phyloP scores from a whole-genome alignment of 2,888 invertebrate genomes.

The Ephialtes manifestator region DNA sequence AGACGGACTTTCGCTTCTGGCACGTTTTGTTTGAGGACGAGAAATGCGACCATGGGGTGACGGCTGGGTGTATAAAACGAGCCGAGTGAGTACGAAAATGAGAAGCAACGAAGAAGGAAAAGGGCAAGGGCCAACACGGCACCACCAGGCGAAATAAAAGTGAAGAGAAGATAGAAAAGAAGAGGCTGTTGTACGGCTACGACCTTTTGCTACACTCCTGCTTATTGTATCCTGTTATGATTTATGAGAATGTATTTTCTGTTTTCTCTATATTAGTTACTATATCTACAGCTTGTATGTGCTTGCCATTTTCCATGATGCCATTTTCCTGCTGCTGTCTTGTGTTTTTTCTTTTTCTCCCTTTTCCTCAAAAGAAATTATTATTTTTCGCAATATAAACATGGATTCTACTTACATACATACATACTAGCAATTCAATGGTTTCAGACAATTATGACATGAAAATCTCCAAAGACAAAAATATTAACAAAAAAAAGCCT shows the following conservation, averaged over 20 bases:
- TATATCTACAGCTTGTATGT: constrained; percentile 50
- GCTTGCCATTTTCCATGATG: neutral
- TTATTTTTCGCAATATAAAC: constrained; percentile 32
- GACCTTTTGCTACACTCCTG: constrained; percentile 41
- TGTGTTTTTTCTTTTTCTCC: neutral
- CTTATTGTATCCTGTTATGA: constrained; percentile 73
- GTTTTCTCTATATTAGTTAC: constrained; percentile 73
- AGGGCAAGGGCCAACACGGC: constrained; percentile 33
- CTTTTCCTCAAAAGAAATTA: constrained; percentile 30
- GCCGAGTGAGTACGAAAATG: constrained; percentile 14
- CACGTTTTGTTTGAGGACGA: constrained; percentile 36
- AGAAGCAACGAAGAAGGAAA: constrained; percentile 53
- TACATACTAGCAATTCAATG: too few species aligned
- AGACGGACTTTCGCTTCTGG: constrained; percentile 40
- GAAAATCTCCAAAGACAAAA: too few species aligned
- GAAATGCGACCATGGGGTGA: constrained; percentile 19
- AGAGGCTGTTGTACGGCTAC: constrained; percentile 25
- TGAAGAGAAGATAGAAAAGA: constrained; percentile 54
- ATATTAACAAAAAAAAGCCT: too few species aligned
- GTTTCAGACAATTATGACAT: too few species aligned
- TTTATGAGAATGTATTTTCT: constrained; percentile 75
- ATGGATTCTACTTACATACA: neutral
- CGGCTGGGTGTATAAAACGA: constrained; percentile 41
- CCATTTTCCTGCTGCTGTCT: constrained; percentile 37
- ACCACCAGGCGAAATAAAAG: constrained; percentile 37